Base-by-base conservation (phyloP, 2,888 invertebrate species). In the Strigamia maritima region DNA sequence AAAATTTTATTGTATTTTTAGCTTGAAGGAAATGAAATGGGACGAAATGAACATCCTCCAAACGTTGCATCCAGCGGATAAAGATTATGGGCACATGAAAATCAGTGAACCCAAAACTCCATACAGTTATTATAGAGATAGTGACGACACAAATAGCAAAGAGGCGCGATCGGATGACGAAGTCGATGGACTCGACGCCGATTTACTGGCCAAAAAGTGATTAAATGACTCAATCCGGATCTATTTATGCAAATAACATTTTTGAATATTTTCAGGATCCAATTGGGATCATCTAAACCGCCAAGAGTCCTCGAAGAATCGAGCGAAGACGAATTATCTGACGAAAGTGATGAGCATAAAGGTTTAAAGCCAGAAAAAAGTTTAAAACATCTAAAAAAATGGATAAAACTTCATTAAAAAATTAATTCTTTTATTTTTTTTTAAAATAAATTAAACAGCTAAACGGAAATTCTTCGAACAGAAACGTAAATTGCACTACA, bases 61-160 rank as follows among this genome's bases (percentile, higher is more conserved):
- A 82, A 99, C 99, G 0, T 91, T 97, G 84, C 99, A 99, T 89
- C 99, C 99, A 65, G 90, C 94, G 26, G 96, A 96, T 86, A 99
- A 99, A 88, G 98, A 98, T 87, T 99, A 99, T 87, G 99, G 99
- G 10, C 97, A 97, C 85, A 98, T 98, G 97, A 99, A 98, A 88
- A 92, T 94, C 82, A 94, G 96, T 84, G 99, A 99, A 87, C 98
- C 99, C 1, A 98, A 98, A 87, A 99, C 99, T 31, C 99, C 99
- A 0, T 94, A 90, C 84, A 90, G 90, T 85, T 90, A 90, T 82
- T 86, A 85, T 79, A 85, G 86, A 75, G 88, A 87, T 70, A 83
- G 84, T 24, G 86, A 87, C 79, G 84, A 84, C 60, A 60, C 60
- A 60, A 79, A 80, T 7, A 60, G 86, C 74, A 89, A 77, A 76